Evolutionary conservation across 2,888 invertebrate genomes (phyloP).

Genomic region (Agriopis aurantiaria): DNA sequence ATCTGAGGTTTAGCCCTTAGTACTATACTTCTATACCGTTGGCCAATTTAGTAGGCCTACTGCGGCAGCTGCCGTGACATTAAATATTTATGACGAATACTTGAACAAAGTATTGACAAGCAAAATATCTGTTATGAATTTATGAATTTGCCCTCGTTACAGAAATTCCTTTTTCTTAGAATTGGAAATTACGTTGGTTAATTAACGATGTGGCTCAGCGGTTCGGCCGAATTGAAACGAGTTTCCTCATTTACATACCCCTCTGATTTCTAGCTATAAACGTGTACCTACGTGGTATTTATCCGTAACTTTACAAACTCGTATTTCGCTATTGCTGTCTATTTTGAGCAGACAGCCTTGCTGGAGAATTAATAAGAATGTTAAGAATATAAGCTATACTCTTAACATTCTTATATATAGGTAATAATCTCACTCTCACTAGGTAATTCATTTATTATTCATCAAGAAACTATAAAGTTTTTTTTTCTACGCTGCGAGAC

Average conservation of each 20-base stretch:
- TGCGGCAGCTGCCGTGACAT: background rate
- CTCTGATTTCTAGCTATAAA: conserved; percentile 37
- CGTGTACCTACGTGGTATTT: conserved; percentile 25
- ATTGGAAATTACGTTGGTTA: conserved; percentile 40
- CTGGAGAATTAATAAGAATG: conserved; percentile 19
- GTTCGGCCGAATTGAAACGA: conserved; percentile 40
- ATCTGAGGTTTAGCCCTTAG: background rate
- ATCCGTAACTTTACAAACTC: conserved; percentile 21
- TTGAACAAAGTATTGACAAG: conserved; percentile 29
- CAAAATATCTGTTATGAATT: conserved; percentile 23
- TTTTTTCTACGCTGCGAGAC: background rate
- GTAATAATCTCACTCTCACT: background rate
- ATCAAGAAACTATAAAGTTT: background rate
- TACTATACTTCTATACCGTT: background rate
- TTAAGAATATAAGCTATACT: too few relatives aligned
- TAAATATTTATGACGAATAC: conserved; percentile 35
- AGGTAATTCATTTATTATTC: background rate
- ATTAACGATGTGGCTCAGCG: conserved; percentile 38
- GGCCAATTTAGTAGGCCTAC: background rate
- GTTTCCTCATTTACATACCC: conserved; percentile 42
- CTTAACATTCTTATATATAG: too few relatives aligned
- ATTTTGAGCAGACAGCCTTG: conserved; percentile 29
- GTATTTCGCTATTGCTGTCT: conserved; percentile 23
- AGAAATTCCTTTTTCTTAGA: conserved; percentile 37
- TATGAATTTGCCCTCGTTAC: conserved; percentile 33